Evolutionary conservation across 2,113 vertebrate genomes (phyloP), one percentile per base, ranked within the genome.

Genomic region (Abramis brama): DNA sequence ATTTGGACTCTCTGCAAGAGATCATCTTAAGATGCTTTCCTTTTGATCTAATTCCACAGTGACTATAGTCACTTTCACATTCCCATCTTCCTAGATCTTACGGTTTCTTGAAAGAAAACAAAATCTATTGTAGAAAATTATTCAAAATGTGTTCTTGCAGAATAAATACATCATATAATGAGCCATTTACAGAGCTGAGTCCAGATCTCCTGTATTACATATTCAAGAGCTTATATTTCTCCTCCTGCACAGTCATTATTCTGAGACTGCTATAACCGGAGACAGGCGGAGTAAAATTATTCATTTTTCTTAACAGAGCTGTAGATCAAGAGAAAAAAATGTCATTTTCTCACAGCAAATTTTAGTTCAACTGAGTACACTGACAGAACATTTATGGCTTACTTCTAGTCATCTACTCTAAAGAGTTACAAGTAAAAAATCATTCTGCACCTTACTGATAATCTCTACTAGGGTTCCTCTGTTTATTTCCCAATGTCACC

Each of bases 41-140:
- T 79, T 59, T 43, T 59, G 43, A 86, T 70, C 80, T 70, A 43
- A 62, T 60, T 59, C 64, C 77, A 86, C 85, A 86, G 30, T 86
- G 64, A 23, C 47, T 86, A 70, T 3, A 70, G 75, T 27, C 50
- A 85, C 73, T 55, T 78, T 79, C 3, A 71, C 39, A 59, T 85
- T 27, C 30, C 43, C 15, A 17, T 27, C 57, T 68, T 17, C 39
- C 25, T 21, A 59, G 55, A 79, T 79, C 27, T 17, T 68, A 62
- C 9, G 15, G 4, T 78, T 39, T 78, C 60, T 68, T 45, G 39
- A 59, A 36, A 82, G 80, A 70, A 70, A 70, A 23, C 60, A 50
- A 50, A 68, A 30, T 39, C 27, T 55, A 36, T 57, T 52, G 33
- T 50, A 60, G 68, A 36, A 21, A 81, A 73, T 33, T 7, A 62